Conservation (phyloP, 2,888 invertebrate genomes). For the Caenorhabditis doughertyi region DNA sequence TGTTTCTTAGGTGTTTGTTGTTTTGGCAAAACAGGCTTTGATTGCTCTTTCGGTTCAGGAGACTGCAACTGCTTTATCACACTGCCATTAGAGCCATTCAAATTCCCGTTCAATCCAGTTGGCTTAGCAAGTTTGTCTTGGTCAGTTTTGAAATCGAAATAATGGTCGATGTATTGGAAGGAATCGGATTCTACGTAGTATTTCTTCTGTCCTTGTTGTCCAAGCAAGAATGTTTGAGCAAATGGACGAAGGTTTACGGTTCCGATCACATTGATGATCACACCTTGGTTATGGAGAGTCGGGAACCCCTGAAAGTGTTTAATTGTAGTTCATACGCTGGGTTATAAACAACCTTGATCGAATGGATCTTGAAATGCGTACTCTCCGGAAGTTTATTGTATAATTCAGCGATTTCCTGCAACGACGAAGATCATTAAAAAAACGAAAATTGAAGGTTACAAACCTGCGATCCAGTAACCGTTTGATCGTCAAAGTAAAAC, state of each 20-base stretch:
- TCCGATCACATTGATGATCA: slow-evolving; percentile 65
- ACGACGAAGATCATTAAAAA: not conserved
- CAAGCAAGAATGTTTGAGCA: slow-evolving; percentile 70
- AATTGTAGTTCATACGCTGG: not conserved
- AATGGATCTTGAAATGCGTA: slow-evolving; percentile 61
- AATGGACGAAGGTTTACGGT: slow-evolving; percentile 67
- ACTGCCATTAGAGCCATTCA: slow-evolving; percentile 40
- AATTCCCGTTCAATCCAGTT: slow-evolving; percentile 31
- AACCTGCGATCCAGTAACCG: slow-evolving; percentile 69
- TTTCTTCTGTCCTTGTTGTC: slow-evolving; percentile 71
- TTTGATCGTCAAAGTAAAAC: slow-evolving; percentile 64
- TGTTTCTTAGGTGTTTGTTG: slow-evolving; percentile 50
- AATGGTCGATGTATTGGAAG: slow-evolving; percentile 65
- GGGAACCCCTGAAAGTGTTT: slow-evolving; percentile 48
- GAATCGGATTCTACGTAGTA: slow-evolving; percentile 72
- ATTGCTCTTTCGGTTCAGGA: slow-evolving; percentile 16
- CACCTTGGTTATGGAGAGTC: slow-evolving; percentile 54
- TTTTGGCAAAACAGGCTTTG: slow-evolving; percentile 21
- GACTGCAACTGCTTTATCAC: slow-evolving; percentile 23
- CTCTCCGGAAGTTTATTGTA: slow-evolving; percentile 49
- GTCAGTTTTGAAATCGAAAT: slow-evolving; percentile 32
- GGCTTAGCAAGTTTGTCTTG: not conserved
- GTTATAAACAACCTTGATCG: slow-evolving; percentile 49
- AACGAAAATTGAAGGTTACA: too few species aligned
- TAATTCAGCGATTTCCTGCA: slow-evolving; percentile 61